Conservation (phyloP, 1,140 invertebrate genomes). For the Cataglyphis hispanica region DNA sequence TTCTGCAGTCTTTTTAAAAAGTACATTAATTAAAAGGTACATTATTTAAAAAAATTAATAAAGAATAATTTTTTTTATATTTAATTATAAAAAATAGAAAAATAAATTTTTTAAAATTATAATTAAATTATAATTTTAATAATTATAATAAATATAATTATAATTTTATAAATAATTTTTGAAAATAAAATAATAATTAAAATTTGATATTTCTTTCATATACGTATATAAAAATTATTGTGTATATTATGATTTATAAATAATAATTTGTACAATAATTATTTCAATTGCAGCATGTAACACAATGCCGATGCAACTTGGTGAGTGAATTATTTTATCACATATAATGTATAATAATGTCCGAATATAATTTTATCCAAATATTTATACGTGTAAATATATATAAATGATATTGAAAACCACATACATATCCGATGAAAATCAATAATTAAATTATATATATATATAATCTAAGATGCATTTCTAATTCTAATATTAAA, state of each 20-base stretch:
- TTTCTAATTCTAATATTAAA: not conserved
- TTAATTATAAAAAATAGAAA: not conserved
- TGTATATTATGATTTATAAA: not conserved
- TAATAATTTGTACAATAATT: conserved; percentile 1
- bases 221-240: not conserved
- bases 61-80: not conserved
- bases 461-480: not conserved
- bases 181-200: not conserved
- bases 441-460: not conserved
- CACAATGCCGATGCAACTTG: not conserved
- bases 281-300: not conserved
- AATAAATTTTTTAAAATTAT: not conserved
- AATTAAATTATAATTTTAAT: too few species aligned
- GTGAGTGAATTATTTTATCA: conserved; percentile 13
- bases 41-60: conserved; percentile 1
- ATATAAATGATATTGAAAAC: not conserved
- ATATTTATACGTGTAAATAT: not conserved
- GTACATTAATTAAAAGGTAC: too few species aligned
- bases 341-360: not conserved
- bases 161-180: not conserved
- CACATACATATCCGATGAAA: not conserved
- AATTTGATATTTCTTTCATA: not conserved
- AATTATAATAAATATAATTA: too few species aligned
- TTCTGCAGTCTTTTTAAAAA: not conserved
- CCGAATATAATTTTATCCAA: not conserved